phyloP scores from a whole-genome alignment of 2,113 vertebrate species.

The Coracopsis vasa region DNA sequence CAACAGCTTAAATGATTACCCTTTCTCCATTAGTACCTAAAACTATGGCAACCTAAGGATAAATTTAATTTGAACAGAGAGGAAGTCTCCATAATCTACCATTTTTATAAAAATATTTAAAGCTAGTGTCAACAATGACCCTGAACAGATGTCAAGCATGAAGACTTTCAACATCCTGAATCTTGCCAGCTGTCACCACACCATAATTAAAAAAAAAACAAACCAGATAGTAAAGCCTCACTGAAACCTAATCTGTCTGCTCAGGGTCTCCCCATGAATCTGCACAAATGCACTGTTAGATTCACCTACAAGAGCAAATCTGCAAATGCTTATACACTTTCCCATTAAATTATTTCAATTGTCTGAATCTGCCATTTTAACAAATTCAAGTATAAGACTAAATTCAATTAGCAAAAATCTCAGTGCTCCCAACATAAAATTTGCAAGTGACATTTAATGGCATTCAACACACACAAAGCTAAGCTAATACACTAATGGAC shows the following conservation, averaged over 20 bases:
- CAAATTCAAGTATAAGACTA: not conserved
- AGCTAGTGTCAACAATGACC: not conserved
- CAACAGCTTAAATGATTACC: not conserved
- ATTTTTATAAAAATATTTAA: not conserved
- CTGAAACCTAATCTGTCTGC: not conserved
- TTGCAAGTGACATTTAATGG: slow-evolving; percentile 21
- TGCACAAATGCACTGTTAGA: not conserved
- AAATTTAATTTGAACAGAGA: not conserved
- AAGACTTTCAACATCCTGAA: not conserved
- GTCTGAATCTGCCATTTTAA: not conserved
- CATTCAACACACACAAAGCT: not conserved
- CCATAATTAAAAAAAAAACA: rapidly evolving
- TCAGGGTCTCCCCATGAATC: not conserved
- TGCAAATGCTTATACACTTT: not conserved
- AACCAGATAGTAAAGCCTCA: not conserved
- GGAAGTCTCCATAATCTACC: not conserved
- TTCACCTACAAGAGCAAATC: not conserved
- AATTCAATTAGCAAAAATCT: slow-evolving; percentile 46
- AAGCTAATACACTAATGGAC: slow-evolving; percentile 32
- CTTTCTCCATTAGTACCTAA: not conserved
- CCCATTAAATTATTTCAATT: not conserved
- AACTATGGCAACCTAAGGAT: not conserved
- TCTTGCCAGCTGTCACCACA: not conserved
- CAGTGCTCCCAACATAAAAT: not conserved
- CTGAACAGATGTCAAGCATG: not conserved